Evolutionary conservation across 2,113 vertebrate species (phyloP), one percentile per base, ranked within the genome.

Genomic region (Dolichotis patagonum): DNA sequence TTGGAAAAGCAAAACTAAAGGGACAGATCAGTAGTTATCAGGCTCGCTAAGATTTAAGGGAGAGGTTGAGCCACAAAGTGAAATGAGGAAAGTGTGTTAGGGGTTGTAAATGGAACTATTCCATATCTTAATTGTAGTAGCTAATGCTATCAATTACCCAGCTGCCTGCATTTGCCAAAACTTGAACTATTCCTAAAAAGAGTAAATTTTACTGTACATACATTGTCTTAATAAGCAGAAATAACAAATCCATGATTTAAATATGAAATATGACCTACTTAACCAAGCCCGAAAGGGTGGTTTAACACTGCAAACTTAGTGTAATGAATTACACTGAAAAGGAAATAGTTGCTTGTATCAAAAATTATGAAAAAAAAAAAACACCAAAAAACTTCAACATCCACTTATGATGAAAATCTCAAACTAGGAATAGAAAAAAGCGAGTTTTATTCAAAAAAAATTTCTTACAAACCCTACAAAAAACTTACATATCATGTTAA

Each of bases 251-350:
- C 35, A 38, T 82, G 43, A 93, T 17, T 11, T 78, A 83, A 94
- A 96, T 84, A 86, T 81, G 16, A 91, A 41, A 4, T 82, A 89
- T 62, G 7, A 93, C 83, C 75, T 96, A 69, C 85, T 96, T 63
- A 95, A 56, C 7, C n/a, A 81, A 78, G 24, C 35, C 95, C 58
- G 77, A 3, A 43, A 91, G 41, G 3, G 46, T 87, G 54, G 5
- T 69, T 95, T 96, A 89, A 90, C 35, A 81, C n/a, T 80, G 56
- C 4, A 94, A 88, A 91, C 91, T 67, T 71, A 95, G 69, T 56
- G 54, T 63, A 96, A 88, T 82, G 63, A 41, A 95, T 65, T 85
- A 71, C 9, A 84, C 13, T 90, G 82, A 93, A 94, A 71, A 86
- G 35, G 52, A 88, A 28, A 96, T 28, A 92, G 69, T 95, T 84